Evolutionary conservation across 2,888 invertebrate species (phyloP).

Genomic region (Acanthopleura granulata): DNA sequence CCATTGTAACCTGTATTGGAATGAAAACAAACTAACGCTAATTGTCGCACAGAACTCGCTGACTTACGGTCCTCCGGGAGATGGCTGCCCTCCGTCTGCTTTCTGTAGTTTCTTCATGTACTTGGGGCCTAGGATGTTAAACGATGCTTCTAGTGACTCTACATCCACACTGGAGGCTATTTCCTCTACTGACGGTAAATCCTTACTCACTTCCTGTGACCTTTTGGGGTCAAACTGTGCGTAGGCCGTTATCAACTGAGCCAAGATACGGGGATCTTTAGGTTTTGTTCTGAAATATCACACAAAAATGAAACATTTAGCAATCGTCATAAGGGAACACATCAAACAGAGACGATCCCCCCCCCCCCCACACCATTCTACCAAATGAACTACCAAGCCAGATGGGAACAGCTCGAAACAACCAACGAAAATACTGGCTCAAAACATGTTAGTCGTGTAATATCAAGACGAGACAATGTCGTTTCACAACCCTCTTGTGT

Average conservation of each 20-base stretch:
- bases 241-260: slow-evolving; percentile 92
- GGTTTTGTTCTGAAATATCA: slow-evolving; percentile 76
- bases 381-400: no score
- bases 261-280: slow-evolving; percentile 83
- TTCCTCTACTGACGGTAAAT: slow-evolving; percentile 77
- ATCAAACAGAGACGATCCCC: no score
- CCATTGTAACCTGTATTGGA: no score
- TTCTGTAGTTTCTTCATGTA: slow-evolving; percentile 81
- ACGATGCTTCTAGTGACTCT: slow-evolving; percentile 84
- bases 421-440: no score
- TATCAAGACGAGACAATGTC: no score
- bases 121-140: slow-evolving; percentile 85
- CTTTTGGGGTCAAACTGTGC: slow-evolving; percentile 81
- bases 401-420: no score
- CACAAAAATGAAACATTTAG: background rate
- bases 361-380: no score
- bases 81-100: slow-evolving; percentile 51
- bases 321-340: no score
- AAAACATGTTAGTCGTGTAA: no score
- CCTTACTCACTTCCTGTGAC: slow-evolving; percentile 80
- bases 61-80: slow-evolving; percentile 53
- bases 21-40: no score
- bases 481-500: no score
- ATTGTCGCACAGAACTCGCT: no score
- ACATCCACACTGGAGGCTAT: slow-evolving; percentile 78